A percentile compares a stretch with the other conserved stretches of the same genome.
Conservation (phyloP, 2,113 vertebrate species). For the Stegostoma tigrinum region DNA sequence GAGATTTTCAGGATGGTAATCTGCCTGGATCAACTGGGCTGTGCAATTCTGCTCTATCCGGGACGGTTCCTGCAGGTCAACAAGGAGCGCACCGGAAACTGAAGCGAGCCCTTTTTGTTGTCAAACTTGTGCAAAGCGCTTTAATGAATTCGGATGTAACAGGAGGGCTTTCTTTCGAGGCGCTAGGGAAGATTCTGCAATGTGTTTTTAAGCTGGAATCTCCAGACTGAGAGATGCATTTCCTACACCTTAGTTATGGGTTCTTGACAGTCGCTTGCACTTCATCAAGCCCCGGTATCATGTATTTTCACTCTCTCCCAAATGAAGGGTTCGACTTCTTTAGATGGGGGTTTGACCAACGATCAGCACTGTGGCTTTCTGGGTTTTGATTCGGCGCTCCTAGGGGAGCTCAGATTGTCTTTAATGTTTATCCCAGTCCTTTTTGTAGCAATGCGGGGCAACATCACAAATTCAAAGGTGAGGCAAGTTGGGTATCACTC, state of each 20-base stretch:
- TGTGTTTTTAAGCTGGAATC: neutral
- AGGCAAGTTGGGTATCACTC: neutral
- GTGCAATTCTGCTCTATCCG: neutral
- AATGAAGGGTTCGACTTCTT: neutral
- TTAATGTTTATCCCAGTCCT: neutral
- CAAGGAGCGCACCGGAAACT: neutral
- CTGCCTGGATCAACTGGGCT: neutral
- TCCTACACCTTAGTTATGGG: neutral
- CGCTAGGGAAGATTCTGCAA: neutral
- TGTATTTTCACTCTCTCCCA: neutral
- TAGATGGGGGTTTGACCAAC: neutral
- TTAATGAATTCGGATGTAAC: neutral
- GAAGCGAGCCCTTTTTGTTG: neutral
- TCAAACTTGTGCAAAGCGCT: neutral
- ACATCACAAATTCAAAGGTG: neutral
- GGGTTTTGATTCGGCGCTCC: neutral
- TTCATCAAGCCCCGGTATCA: too few relatives aligned
- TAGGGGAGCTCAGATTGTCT: neutral
- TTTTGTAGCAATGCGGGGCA: neutral
- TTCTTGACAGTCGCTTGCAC: neutral
- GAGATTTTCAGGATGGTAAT: neutral
- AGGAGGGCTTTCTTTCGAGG: neutral
- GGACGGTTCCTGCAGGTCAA: neutral
- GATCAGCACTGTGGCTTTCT: neutral
- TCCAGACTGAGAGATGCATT: neutral